Conservation (phyloP, 1,140 invertebrate species). For the Ericerus pela region DNA sequence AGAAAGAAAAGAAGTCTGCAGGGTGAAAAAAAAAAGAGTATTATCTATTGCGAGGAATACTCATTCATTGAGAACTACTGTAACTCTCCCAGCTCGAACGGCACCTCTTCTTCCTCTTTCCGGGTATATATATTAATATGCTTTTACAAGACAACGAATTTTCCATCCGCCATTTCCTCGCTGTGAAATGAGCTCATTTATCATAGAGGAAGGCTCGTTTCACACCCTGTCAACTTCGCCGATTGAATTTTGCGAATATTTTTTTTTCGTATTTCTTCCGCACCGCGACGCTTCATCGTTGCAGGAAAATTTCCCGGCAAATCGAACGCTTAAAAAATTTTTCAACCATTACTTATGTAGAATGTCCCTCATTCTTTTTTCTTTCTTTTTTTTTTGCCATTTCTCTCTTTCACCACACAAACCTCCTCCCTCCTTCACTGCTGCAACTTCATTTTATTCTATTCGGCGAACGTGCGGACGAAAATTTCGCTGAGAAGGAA, state of each 20-base stretch:
- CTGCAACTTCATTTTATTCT: too few species aligned
- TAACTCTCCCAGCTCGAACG: too few species aligned
- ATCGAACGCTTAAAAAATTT: background rate
- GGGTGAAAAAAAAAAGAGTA: too few species aligned
- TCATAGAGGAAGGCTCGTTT: slow-evolving; percentile 11
- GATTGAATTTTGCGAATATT: slow-evolving; percentile 9
- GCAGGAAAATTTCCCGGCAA: background rate
- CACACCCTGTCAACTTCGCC: slow-evolving; percentile 10
- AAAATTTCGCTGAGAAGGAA: too few species aligned
- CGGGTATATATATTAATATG: slow-evolving; percentile 9
- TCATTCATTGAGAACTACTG: too few species aligned
- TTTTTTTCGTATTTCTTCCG: background rate
- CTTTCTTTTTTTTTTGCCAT: background rate
- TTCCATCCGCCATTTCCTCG: slow-evolving; percentile 2
- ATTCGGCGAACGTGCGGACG: too few species aligned
- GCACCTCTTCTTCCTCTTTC: too few species aligned
- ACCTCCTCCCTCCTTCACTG: too few species aligned
- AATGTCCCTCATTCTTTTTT: background rate
- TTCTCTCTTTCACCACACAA: too few species aligned
- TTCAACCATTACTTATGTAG: background rate
- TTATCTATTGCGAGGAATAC: too few species aligned
- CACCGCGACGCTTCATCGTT: background rate
- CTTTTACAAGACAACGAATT: slow-evolving; percentile 3
- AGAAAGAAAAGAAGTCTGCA: too few species aligned
- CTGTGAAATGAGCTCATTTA: slow-evolving; percentile 10